Percentiles rank a stretch among this genome's conserved stretches.
Conservation (phyloP, 1,140 invertebrate species). For the Pantala flavescens region DNA sequence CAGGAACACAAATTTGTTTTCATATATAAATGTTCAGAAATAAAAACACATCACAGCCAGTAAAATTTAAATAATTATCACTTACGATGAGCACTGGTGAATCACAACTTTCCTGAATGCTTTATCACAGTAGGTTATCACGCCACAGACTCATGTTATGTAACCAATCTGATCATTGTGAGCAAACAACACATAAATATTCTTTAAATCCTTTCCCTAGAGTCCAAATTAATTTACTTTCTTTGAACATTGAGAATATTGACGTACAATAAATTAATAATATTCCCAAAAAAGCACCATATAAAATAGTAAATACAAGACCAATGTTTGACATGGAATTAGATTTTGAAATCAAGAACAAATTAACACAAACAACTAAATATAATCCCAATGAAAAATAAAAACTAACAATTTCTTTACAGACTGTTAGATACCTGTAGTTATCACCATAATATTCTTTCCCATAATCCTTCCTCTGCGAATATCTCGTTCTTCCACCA, state of each 20-base stretch:
- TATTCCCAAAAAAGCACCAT: neutral
- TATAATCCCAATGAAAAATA: neutral
- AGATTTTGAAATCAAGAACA: neutral
- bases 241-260: neutral
- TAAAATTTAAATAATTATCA: neutral
- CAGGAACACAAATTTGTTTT: neutral
- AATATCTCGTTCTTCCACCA: slow-evolving; percentile 9
- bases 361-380: neutral
- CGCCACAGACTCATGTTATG: neutral
- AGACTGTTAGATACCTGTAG: slow-evolving; percentile 13
- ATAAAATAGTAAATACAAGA: slow-evolving; percentile 11
- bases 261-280: slow-evolving; percentile 3
- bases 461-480: slow-evolving; percentile 14
- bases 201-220: too few relatives aligned
- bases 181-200: too few relatives aligned
- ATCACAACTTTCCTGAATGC: neutral
- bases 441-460: slow-evolving; percentile 16
- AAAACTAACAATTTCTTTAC: slow-evolving; percentile 15
- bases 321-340: neutral
- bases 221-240: too few relatives aligned
- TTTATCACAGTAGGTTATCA: slow-evolving; percentile 1
- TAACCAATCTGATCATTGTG: too few relatives aligned
- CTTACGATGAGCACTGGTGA: neutral
- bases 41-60: neutral
- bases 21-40: neutral